Evolutionary conservation across 2,113 vertebrate species (phyloP).

Genomic region (Origma solitaria): DNA sequence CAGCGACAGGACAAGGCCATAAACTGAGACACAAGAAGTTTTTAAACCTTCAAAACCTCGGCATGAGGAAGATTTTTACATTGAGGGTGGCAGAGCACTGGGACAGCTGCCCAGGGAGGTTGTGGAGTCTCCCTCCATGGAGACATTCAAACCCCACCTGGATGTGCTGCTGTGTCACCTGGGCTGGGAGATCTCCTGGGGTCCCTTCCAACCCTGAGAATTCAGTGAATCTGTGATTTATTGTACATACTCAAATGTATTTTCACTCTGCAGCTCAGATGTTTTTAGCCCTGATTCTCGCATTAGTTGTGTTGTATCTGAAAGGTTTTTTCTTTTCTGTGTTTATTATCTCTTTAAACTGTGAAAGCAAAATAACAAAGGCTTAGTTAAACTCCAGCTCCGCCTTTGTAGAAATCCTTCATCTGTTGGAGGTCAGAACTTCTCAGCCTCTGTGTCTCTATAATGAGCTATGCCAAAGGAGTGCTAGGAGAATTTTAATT

Average conservation of each 20-base stretch:
- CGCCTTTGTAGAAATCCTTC: not conserved
- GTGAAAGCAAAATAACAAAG: not conserved
- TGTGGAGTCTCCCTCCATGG: not conserved
- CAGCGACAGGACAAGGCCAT: no score
- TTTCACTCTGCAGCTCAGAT: not conserved
- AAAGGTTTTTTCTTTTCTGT: not conserved
- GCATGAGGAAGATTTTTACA: not conserved
- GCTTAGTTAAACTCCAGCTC: not conserved
- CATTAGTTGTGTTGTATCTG: not conserved
- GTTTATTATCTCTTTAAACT: not conserved
- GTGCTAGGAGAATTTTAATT: not conserved
- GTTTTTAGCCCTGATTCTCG: not conserved
- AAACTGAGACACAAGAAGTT: not conserved
- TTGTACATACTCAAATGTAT: not conserved
- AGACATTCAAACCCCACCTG: not conserved
- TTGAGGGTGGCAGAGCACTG: not conserved
- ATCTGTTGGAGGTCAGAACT: not conserved
- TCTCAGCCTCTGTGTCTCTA: not conserved
- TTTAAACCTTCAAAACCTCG: not conserved
- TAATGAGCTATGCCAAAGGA: not conserved
- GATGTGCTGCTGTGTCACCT: not conserved
- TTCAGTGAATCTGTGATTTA: not conserved
- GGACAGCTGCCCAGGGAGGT: not conserved
- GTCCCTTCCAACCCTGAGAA: not conserved
- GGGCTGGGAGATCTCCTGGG: rapidly evolving